A percentile compares a stretch with the other conserved stretches of the same genome.
Conservation (phyloP, 2,888 invertebrate species). For the Spilosoma lubricipeda region DNA sequence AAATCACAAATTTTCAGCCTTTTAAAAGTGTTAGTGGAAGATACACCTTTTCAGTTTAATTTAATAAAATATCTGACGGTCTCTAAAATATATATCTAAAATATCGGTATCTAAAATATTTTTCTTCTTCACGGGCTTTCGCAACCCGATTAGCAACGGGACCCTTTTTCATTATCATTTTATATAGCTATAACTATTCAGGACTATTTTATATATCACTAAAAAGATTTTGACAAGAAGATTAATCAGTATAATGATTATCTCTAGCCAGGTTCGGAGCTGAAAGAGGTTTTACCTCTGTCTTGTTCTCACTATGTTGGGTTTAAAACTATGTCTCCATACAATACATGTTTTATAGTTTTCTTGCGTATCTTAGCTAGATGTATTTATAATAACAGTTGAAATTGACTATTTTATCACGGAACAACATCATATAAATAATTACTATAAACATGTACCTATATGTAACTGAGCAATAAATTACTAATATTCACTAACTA, state of each 20-base stretch:
- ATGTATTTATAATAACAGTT: not conserved
- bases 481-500: no score
- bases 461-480: no score
- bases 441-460: no score
- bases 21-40: no score
- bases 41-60: no score
- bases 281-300: not conserved
- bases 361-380: not conserved
- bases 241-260: not conserved
- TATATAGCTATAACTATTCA: not conserved
- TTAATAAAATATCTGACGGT: no score
- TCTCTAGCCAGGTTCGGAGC: not conserved
- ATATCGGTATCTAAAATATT: no score
- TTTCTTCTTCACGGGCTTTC: not conserved
- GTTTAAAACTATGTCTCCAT: no score
- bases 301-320: no score
- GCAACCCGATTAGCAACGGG: not conserved
- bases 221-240: not conserved
- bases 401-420: not conserved
- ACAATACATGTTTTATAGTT: no score
- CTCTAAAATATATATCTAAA: no score
- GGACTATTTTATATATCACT: not conserved
- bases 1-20: not conserved
- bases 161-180: not conserved
- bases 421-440: slow-evolving; percentile 18